Conservation (phyloP, 2,888 invertebrate genomes). For the Baccha elongata region DNA sequence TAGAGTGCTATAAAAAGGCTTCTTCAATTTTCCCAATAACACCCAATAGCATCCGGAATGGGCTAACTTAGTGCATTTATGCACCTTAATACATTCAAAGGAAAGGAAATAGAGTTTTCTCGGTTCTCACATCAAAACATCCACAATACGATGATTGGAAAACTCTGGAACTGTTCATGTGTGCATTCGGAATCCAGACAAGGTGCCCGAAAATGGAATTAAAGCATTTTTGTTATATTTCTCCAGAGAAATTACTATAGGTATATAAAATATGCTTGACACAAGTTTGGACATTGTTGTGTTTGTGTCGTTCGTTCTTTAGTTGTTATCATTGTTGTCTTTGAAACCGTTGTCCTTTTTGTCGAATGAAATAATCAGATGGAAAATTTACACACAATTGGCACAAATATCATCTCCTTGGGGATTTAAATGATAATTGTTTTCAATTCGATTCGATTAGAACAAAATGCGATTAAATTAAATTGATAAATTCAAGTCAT, state of each 20-base stretch:
- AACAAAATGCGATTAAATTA: constrained; percentile 46
- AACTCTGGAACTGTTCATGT: constrained; percentile 19
- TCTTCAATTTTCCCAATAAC: constrained; percentile 24
- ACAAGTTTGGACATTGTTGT: constrained; percentile 57
- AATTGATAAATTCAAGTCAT: constrained; percentile 48
- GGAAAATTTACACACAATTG: constrained; percentile 41
- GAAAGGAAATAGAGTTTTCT: neutral
- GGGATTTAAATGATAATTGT: constrained; percentile 63
- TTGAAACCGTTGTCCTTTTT: neutral
- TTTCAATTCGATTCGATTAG: constrained; percentile 58
- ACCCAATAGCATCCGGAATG: neutral
- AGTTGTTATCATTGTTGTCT: neutral
- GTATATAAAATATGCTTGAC: no score
- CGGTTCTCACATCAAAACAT: constrained; percentile 29
- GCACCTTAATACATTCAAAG: constrained; percentile 6
- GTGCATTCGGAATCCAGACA: constrained; percentile 14
- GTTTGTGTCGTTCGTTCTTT: constrained; percentile 49
- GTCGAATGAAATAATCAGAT: constrained; percentile 64
- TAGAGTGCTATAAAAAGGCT: constrained; percentile 52
- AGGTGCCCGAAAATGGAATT: constrained; percentile 12
- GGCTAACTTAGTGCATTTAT: constrained; percentile 16
- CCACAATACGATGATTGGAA: constrained; percentile 47
- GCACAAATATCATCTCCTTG: constrained; percentile 43
- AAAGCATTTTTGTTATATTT: constrained; percentile 67
- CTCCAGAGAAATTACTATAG: constrained; percentile 63